A percentile compares a stretch with the other conserved stretches of the same genome.
These are phyloP conservation scores for Luscinia megarhynchos DNA, from an alignment of 2,797 vertebrate genomes.

Conservation along the genomic window DNA sequence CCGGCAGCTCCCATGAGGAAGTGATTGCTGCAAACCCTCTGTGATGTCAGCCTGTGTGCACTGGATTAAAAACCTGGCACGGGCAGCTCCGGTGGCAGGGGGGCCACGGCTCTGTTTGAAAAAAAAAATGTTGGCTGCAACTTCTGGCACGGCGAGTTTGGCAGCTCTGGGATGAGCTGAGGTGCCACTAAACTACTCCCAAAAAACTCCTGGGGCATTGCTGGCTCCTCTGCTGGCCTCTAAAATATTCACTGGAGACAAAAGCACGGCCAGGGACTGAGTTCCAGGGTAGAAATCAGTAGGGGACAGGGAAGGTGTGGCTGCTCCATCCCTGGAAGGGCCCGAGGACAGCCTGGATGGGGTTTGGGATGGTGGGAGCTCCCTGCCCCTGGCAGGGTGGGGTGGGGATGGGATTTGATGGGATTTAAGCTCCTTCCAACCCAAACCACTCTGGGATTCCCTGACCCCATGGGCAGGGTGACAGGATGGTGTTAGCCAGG, in stretches of 20 bases:
- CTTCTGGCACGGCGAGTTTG: conserved; percentile 2
- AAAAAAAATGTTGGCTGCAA: not conserved
- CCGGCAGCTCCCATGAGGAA: conserved; percentile 3
- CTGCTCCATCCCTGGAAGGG: not conserved
- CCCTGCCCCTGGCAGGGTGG: not conserved
- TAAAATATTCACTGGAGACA: fast-evolving
- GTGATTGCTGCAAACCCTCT: not conserved
- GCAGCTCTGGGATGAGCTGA: not conserved
- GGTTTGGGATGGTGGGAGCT: fast-evolving
- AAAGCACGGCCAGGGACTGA: fast-evolving
- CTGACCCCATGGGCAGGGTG: too few species aligned
- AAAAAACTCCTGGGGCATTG: not conserved
- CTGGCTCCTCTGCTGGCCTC: not conserved
- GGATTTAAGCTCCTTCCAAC: not conserved
- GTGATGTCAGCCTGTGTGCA: not conserved
- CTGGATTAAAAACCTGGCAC: not conserved
- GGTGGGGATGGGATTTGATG: not conserved
- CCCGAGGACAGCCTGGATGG: not conserved
- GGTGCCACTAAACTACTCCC: not conserved
- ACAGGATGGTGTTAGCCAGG: too few species aligned
- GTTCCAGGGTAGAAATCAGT: fast-evolving
- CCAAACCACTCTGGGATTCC: not conserved
- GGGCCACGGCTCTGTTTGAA: not conserved
- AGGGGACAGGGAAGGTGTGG: not conserved
- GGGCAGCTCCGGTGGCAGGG: not conserved